These are phyloP conservation scores for Sinhomidia bicolor DNA, from an alignment of 2,888 invertebrate species.

Conservation along the genomic window DNA sequence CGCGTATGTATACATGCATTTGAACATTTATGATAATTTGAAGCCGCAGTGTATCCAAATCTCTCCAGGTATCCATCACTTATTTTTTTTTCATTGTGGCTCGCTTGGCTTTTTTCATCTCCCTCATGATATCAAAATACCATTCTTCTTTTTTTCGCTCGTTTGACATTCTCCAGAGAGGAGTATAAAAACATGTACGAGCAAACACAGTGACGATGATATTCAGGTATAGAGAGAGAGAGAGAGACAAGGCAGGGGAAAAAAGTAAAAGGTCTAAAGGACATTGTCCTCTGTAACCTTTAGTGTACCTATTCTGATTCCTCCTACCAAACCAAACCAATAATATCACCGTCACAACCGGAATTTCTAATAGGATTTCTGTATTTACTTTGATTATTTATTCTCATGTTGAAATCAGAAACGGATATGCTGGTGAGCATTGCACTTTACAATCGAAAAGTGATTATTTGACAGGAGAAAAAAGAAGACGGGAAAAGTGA, in stretches of 20 bases:
- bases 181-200: no score
- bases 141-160: conserved; percentile 29
- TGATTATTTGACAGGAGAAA: conserved; percentile 26
- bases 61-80: conserved; percentile 57
- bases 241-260: neutral
- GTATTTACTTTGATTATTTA: neutral
- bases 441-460: conserved; percentile 26
- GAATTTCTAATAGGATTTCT: conserved; percentile 22
- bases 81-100: conserved; percentile 24
- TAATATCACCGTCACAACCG: neutral
- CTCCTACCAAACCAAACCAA: conserved; percentile 9
- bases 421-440: neutral
- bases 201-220: no score
- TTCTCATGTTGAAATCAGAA: conserved; percentile 10
- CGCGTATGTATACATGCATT: no score
- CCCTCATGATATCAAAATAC: neutral
- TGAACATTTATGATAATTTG: conserved; percentile 17
- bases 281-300: conserved; percentile 34
- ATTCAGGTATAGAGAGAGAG: neutral
- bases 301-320: conserved; percentile 17
- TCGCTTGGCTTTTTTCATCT: neutral
- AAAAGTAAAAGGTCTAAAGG: conserved; percentile 44
- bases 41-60: conserved; percentile 37
- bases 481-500: neutral
- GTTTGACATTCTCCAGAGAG: conserved; percentile 29